Evolutionary conservation across 2,888 invertebrate species (phyloP).

Genomic region (Acleris emargana): DNA sequence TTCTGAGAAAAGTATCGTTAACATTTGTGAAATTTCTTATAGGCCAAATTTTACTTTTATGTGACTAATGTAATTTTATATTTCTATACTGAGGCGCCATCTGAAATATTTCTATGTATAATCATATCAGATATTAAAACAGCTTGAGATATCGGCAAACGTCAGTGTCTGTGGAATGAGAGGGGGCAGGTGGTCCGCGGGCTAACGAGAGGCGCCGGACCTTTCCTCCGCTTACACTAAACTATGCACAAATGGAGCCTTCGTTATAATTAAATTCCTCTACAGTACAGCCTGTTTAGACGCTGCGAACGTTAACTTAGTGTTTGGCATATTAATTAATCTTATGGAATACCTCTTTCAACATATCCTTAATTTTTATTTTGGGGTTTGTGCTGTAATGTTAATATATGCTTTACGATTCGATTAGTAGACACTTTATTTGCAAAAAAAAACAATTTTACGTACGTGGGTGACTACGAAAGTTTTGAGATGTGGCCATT

Average conservation of each 20-base stretch:
- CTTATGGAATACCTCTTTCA: not conserved
- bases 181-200: conserved; percentile 20
- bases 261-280: conserved; percentile 36
- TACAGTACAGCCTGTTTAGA: not conserved
- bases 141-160: too few species aligned
- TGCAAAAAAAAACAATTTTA: too few species aligned
- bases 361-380: not conserved
- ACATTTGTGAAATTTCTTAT: not conserved
- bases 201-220: conserved; percentile 28
- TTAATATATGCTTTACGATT: too few species aligned
- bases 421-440: too few species aligned
- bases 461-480: too few species aligned
- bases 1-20: conserved; percentile 6
- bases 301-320: too few species aligned
- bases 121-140: too few species aligned
- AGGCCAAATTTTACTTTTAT: not conserved
- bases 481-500: too few species aligned
- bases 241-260: conserved; percentile 35
- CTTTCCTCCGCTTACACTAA: conserved; percentile 34
- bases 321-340: not conserved
- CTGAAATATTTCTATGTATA: too few species aligned
- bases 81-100: too few species aligned
- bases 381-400: too few species aligned
- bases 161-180: conserved; percentile 1
- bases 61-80: too few species aligned